These are phyloP conservation scores for Paramacrobiotus metropolitanus DNA, from an alignment of 1,140 invertebrate species.

Conservation along the genomic window DNA sequence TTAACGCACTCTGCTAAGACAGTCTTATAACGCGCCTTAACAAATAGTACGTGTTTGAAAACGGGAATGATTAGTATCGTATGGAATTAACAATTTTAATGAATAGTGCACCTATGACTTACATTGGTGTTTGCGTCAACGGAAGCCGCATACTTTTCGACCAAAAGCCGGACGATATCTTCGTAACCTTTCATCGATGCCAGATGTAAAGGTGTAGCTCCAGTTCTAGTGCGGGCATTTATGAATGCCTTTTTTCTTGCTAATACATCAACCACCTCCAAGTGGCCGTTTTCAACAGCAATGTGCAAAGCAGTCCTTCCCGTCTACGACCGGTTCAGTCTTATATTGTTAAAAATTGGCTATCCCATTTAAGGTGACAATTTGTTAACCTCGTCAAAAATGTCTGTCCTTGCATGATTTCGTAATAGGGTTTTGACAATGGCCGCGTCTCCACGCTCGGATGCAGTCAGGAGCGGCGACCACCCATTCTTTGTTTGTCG, in stretches of 20 bases:
- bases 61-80: conserved; percentile 30
- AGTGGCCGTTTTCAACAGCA: conserved; percentile 80
- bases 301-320: conserved; percentile 81
- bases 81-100: conserved; percentile 41
- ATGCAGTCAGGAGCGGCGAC: conserved; percentile 80
- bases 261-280: conserved; percentile 72
- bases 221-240: conserved; percentile 49
- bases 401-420: conserved; percentile 50
- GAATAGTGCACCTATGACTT: conserved; percentile 56
- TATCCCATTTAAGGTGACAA: no score
- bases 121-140: conserved; percentile 84
- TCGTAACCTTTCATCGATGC: conserved; percentile 9
- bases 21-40: no score
- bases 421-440: conserved; percentile 31
- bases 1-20: no score
- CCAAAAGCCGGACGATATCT: conserved; percentile 17
- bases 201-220: conserved; percentile 9
- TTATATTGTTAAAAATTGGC: no score
- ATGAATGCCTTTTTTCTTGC: conserved; percentile 91
- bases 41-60: no score
- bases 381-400: conserved; percentile 90
- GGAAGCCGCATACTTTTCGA: conserved; percentile 74
- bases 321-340: no score
- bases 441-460: conserved; percentile 33
- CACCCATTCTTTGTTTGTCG: conserved; percentile 66